A percentile compares a stretch with the other conserved stretches of the same genome.
These are phyloP conservation scores for Synchiropus splendidus DNA, from an alignment of 2,113 vertebrate species.

Conservation along the genomic window DNA sequence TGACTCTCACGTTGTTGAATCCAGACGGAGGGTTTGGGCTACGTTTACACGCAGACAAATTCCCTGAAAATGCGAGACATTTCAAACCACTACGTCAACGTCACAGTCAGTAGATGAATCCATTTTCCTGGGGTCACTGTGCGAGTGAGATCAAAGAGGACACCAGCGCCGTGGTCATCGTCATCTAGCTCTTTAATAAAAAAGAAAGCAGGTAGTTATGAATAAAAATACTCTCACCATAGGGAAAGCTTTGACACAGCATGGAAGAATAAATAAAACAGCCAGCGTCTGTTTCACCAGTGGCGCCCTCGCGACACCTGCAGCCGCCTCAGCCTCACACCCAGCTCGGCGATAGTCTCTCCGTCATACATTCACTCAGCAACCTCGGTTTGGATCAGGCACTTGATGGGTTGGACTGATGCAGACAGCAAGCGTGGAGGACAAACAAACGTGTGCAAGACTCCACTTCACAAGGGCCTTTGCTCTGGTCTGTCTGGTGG, in stretches of 20 bases:
- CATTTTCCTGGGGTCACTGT: too few species aligned
- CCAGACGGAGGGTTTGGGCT: too few species aligned
- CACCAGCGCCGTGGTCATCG: constrained; percentile 2
- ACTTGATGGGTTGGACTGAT: constrained; percentile 44
- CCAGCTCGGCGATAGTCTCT: too few species aligned
- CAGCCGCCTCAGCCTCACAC: constrained; percentile 20
- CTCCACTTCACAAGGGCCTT: constrained; percentile 22
- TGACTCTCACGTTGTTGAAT: too few species aligned
- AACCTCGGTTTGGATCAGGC: too few species aligned
- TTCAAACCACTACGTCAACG: too few species aligned
- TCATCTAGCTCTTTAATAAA: constrained; percentile 38
- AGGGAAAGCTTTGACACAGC: constrained; percentile 63
- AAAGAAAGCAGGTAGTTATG: constrained; percentile 27
- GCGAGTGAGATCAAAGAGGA: too few species aligned
- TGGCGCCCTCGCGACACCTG: constrained; percentile 15
- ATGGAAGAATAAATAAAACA: constrained; percentile 59
- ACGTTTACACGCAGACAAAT: too few species aligned
- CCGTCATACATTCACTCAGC: background rate
- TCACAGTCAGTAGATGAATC: too few species aligned
- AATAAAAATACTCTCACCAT: constrained; percentile 62
- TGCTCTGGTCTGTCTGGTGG: too few species aligned
- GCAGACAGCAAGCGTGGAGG: too few species aligned
- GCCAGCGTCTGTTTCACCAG: constrained; percentile 34
- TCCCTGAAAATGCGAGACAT: too few species aligned
- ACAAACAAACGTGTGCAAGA: constrained; percentile 10